These are phyloP conservation scores for Ptiloglossa arizonensis DNA, from an alignment of 1,140 invertebrate species.

Conservation along the genomic window DNA sequence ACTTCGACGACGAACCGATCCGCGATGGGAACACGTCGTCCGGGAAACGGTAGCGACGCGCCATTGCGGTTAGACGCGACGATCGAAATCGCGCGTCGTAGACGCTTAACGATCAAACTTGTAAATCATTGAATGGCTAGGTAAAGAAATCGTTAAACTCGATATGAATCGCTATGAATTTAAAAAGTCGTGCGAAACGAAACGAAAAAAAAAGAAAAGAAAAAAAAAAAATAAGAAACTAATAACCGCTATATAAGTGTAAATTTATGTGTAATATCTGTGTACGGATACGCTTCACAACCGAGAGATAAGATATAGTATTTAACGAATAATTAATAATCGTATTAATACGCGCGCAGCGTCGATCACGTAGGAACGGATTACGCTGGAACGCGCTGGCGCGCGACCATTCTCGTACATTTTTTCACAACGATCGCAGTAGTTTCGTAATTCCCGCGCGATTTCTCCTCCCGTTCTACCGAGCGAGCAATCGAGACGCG, in stretches of 20 bases:
- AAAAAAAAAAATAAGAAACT: too few relatives aligned
- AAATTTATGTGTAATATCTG: constrained; percentile 7
- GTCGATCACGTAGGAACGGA: background rate
- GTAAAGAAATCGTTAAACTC: background rate
- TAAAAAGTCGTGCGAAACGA: too few relatives aligned
- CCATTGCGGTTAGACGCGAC: too few relatives aligned
- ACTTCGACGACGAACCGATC: background rate
- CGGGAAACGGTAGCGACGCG: background rate
- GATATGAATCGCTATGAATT: background rate
- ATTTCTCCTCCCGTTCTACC: background rate
- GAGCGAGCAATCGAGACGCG: background rate
- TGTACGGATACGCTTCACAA: too few relatives aligned
- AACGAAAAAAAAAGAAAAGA: too few relatives aligned
- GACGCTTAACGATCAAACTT: background rate
- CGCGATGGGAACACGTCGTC: background rate
- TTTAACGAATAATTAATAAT: background rate
- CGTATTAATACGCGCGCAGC: background rate
- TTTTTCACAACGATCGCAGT: background rate
- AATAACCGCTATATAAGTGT: background rate
- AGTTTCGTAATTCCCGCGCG: background rate
- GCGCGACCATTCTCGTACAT: background rate
- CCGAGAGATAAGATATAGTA: too few relatives aligned
- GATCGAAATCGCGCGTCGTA: background rate
- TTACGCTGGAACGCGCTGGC: background rate
- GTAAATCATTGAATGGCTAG: background rate